phyloP scores from a whole-genome alignment of 92 coral and sea anemone species.

The Palythoa grandiflora region DNA sequence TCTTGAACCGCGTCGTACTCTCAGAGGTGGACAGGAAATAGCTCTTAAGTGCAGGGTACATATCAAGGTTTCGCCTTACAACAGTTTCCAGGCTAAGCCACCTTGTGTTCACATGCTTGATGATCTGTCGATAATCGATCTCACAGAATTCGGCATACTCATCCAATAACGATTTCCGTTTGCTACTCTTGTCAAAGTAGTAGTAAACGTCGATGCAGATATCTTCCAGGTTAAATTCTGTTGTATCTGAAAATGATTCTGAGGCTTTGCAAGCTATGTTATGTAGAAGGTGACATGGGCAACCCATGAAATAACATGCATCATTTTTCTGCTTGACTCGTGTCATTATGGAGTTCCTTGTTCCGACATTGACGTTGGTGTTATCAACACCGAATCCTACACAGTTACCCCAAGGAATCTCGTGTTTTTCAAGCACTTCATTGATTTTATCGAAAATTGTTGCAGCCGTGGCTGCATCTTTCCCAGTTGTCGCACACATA shows the following conservation, averaged over 20 bases:
- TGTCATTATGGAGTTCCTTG: slow-evolving; percentile 64
- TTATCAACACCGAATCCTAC: slow-evolving; percentile 66
- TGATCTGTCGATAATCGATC: slow-evolving; percentile 22
- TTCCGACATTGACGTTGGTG: slow-evolving; percentile 46
- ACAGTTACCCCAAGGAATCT: slow-evolving; percentile 53
- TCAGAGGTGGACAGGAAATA: slow-evolving; percentile 48
- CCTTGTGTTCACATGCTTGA: slow-evolving; percentile 47
- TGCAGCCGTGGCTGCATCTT: slow-evolving; percentile 56
- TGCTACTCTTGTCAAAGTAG: slow-evolving; percentile 55
- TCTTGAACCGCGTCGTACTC: slow-evolving; percentile 42
- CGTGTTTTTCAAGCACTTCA: slow-evolving; percentile 17
- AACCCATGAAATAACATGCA: slow-evolving; percentile 68
- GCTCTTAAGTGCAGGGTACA: slow-evolving; percentile 49
- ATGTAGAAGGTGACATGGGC: slow-evolving; percentile 58
- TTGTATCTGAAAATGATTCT: slow-evolving; percentile 46
- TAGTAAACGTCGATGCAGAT: slow-evolving; percentile 37
- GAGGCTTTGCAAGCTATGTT: slow-evolving; percentile 68
- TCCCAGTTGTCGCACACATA: slow-evolving; percentile 54
- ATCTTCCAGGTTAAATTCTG: slow-evolving; percentile 32
- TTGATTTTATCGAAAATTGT: slow-evolving; percentile 50
- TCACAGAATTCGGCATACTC: slow-evolving; percentile 47
- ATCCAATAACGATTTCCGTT: slow-evolving; percentile 14
- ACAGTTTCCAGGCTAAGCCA: slow-evolving; percentile 51
- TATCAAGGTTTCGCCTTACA: slow-evolving; percentile 47
- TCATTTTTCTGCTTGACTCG: slow-evolving; percentile 51